A percentile compares a stretch with the other conserved stretches of the same genome.
Conservation (phyloP, 2,888 invertebrate genomes). For the Chrysopilus asiliformis region DNA sequence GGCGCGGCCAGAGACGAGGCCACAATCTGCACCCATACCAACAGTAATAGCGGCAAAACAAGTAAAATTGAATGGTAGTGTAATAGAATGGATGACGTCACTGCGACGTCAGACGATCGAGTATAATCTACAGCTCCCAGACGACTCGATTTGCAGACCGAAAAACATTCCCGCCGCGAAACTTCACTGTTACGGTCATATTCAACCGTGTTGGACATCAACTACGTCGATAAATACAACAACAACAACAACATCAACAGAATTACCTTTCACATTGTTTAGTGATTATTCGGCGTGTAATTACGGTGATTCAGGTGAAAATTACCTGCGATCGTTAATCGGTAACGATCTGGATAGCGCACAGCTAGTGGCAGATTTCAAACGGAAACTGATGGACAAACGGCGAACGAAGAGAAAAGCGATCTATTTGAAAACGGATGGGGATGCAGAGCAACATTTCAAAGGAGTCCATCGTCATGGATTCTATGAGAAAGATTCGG, state of each 20-base stretch:
- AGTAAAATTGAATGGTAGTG: conserved; percentile 20
- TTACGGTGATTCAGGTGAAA: conserved; percentile 8
- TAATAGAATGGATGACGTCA: conserved; percentile 31
- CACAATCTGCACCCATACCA: not conserved
- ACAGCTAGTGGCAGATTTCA: conserved; percentile 27
- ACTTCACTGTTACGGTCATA: conserved; percentile 13
- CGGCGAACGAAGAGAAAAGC: conserved; percentile 19
- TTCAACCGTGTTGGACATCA: not conserved
- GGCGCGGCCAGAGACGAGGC: not conserved
- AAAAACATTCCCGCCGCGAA: conserved; percentile 30
- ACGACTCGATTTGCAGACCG: conserved; percentile 22
- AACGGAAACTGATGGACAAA: conserved; percentile 26
- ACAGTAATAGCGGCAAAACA: not conserved
- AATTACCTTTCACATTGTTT: not conserved
- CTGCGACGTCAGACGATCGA: conserved; percentile 27
- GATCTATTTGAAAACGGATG: conserved; percentile 21
- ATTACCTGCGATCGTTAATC: conserved; percentile 8
- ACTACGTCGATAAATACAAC: not conserved
- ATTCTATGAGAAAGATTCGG: conserved; percentile 25
- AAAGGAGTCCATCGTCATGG: conserved; percentile 20
- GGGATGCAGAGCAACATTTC: conserved; percentile 3
- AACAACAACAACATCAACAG: too few species aligned
- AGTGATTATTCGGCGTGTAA: too few species aligned
- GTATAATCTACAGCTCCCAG: conserved; percentile 23
- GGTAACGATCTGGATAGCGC: conserved; percentile 3